Evolutionary conservation across 2,113 vertebrate genomes (phyloP).

Genomic region (Macaca mulatta): DNA sequence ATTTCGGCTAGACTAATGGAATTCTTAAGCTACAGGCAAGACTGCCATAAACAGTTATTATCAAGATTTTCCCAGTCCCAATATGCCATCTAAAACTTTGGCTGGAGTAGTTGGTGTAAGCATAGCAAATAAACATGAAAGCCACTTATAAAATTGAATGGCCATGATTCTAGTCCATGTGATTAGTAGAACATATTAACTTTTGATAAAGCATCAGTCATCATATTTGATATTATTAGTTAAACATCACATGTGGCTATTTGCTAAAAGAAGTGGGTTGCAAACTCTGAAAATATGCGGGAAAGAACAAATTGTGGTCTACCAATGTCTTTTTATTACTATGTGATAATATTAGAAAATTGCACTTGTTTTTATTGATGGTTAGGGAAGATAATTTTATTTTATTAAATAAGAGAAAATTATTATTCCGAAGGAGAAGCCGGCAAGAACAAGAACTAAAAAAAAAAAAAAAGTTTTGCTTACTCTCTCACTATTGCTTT

Average conservation of each 20-base stretch:
- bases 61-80: constrained; percentile 2
- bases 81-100: neutral
- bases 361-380: neutral
- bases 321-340: neutral
- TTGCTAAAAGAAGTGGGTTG: neutral
- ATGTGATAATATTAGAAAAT: neutral
- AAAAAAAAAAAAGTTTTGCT: neutral
- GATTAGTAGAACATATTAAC: neutral
- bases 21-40: constrained; percentile 38
- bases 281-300: neutral
- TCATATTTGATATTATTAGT: neutral
- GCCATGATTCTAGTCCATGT: neutral
- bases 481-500: neutral
- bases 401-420: neutral
- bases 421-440: neutral
- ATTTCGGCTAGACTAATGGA: constrained; percentile 29
- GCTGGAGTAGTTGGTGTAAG: neutral
- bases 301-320: neutral
- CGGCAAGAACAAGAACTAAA: neutral
- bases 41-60: constrained; percentile 29
- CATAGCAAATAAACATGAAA: neutral
- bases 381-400: neutral
- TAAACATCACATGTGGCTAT: neutral
- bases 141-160: neutral
- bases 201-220: neutral